Conservation (phyloP, 2,797 vertebrate genomes). For the Sebastes elongatus region DNA sequence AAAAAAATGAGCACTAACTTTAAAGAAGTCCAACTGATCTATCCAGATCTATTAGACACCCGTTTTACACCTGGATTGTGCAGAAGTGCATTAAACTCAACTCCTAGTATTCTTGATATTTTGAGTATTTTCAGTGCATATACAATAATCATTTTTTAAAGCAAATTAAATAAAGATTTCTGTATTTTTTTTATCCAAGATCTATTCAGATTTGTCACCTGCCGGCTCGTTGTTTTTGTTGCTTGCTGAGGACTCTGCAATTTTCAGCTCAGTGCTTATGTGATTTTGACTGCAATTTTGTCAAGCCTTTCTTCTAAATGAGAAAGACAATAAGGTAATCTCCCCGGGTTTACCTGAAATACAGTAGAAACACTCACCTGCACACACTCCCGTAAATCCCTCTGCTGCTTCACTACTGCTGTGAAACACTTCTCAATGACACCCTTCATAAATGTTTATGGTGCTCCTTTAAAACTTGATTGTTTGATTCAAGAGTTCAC, state of each 20-base stretch:
- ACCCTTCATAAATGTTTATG: neutral
- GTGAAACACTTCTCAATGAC: neutral
- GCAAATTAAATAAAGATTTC: slow-evolving; percentile 28
- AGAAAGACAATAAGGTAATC: slow-evolving; percentile 47
- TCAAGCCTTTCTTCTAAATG: slow-evolving; percentile 31
- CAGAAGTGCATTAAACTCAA: neutral
- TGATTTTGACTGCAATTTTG: slow-evolving; percentile 46
- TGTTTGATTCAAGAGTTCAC: neutral
- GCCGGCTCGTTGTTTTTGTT: slow-evolving; percentile 16
- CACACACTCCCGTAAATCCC: neutral
- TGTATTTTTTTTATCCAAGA: slow-evolving; percentile 35
- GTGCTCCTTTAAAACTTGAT: neutral
- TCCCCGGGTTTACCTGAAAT: slow-evolving; percentile 24
- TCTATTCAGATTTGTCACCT: slow-evolving; percentile 36
- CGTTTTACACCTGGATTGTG: neutral
- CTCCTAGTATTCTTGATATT: neutral
- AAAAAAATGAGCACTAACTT: neutral
- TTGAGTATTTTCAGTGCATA: neutral
- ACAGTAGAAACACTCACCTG: slow-evolving; percentile 31
- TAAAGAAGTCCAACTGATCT: neutral
- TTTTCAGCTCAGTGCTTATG: slow-evolving; percentile 37
- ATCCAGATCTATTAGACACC: neutral
- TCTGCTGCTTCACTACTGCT: neutral
- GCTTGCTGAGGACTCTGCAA: slow-evolving; percentile 21
- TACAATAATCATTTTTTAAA: neutral